Evolutionary conservation across 2,888 invertebrate genomes (phyloP).

Genomic region (Conops quadrifasciatus): DNA sequence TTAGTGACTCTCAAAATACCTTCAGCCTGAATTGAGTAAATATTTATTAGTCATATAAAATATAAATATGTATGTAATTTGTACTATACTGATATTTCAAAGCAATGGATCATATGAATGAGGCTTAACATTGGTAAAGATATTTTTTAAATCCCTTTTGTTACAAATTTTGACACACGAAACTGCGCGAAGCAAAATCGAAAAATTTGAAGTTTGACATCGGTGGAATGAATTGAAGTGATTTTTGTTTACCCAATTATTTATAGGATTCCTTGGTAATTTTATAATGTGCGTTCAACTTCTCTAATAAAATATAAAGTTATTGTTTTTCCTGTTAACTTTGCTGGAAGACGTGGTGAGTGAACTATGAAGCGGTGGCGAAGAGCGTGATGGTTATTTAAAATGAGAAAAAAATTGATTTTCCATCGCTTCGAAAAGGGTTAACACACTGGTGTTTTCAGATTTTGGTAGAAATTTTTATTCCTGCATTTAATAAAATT

Average conservation of each 20-base stretch:
- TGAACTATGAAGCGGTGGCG: neutral
- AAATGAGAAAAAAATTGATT: conserved; percentile 27
- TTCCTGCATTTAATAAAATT: neutral
- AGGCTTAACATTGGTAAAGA: neutral
- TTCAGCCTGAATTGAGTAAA: too few species aligned
- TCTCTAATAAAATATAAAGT: neutral
- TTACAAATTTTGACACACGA: neutral
- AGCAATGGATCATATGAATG: neutral
- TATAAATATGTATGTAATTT: too few species aligned
- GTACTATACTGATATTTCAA: too few species aligned
- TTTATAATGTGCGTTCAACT: neutral
- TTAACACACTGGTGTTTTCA: neutral
- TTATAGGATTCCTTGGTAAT: neutral
- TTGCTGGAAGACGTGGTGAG: conserved; percentile 1
- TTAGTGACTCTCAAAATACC: too few species aligned
- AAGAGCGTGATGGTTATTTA: conserved; percentile 14
- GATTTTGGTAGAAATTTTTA: conserved; percentile 15
- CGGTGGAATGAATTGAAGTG: neutral
- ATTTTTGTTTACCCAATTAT: conserved; percentile 27
- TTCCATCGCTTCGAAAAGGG: neutral
- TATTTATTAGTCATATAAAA: too few species aligned
- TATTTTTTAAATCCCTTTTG: neutral
- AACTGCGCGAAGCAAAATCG: neutral
- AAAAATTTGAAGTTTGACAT: conserved; percentile 18
- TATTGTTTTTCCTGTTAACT: neutral